Percentiles rank a stretch among this genome's conserved stretches.
Conservation (phyloP, 2,113 vertebrate species). For the Neotoma lepida region DNA sequence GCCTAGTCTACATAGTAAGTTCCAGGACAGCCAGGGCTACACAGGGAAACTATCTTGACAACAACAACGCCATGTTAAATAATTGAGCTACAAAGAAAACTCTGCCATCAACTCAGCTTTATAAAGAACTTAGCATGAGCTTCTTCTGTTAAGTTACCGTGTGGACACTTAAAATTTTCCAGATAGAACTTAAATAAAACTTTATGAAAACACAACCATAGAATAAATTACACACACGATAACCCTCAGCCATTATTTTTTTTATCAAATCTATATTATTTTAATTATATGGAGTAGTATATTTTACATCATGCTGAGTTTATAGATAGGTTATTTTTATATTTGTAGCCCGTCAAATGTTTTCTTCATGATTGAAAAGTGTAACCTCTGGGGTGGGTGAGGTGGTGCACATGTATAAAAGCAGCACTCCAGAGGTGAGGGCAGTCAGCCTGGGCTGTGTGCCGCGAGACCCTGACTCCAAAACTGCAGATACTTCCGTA, state of each 20-base stretch:
- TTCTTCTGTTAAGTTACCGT: conserved; percentile 31
- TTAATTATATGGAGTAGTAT: conserved; percentile 1
- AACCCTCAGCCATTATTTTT: conserved; percentile 35
- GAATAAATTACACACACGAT: neutral
- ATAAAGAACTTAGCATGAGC: neutral
- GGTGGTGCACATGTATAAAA: neutral
- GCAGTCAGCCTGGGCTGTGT: neutral
- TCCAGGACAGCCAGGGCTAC: neutral
- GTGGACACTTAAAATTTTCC: conserved; percentile 2
- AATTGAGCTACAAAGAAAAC: conserved; percentile 18
- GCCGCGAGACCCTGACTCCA: neutral
- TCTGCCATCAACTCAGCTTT: conserved; percentile 38
- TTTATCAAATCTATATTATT: conserved; percentile 19
- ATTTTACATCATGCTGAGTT: conserved; percentile 24
- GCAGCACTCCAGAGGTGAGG: neutral
- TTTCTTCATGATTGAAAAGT: conserved; percentile 42
- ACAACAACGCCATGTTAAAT: neutral
- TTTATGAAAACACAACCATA: neutral
- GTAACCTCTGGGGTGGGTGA: neutral
- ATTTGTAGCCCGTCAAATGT: neutral
- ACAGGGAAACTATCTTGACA: neutral
- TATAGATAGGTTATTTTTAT: conserved; percentile 29
- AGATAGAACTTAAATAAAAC: conserved; percentile 48
- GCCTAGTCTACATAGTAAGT: neutral
- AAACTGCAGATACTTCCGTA: neutral